Percentiles rank a stretch among this genome's conserved stretches.
phyloP scores from a whole-genome alignment of 2,888 invertebrate genomes.

The Eugnorisma glareosa region DNA sequence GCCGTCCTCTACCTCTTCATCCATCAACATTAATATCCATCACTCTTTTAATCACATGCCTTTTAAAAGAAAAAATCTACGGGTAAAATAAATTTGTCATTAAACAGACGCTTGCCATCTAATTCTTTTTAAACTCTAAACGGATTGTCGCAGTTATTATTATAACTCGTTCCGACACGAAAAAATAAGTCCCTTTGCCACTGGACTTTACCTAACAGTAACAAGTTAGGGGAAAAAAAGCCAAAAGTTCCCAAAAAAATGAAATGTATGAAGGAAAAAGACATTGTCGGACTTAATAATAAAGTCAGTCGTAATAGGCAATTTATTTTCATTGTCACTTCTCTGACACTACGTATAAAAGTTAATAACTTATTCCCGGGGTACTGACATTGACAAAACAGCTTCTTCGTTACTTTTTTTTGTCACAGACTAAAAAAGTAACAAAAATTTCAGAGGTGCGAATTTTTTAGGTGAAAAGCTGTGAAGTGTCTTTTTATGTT shows the following conservation, averaged over 20 bases:
- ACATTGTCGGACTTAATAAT: conserved; percentile 51
- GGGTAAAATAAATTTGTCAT: background rate
- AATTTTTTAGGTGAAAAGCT: conserved; percentile 41
- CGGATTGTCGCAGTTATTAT: background rate
- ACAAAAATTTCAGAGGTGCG: conserved; percentile 52
- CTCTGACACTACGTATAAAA: conserved; percentile 68
- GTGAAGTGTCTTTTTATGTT: conserved; percentile 30
- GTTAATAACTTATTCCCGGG: conserved; percentile 63
- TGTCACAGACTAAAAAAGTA: conserved; percentile 31
- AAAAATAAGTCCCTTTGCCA: background rate
- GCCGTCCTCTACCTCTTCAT: too few species aligned
- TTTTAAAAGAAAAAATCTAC: too few species aligned
- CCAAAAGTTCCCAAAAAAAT: conserved; percentile 34
- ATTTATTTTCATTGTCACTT: conserved; percentile 69
- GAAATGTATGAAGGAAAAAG: conserved; percentile 49
- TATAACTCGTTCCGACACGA: conserved; percentile 1
- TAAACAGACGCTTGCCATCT: background rate
- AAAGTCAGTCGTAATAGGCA: conserved; percentile 66
- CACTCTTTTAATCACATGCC: too few species aligned
- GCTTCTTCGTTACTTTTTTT: conserved; percentile 47
- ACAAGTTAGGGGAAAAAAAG: conserved; percentile 31
- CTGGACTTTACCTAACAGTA: conserved; percentile 10
- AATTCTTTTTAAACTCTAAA: background rate
- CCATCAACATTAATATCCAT: too few species aligned
- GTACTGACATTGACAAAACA: conserved; percentile 53